Evolutionary conservation across 2,797 vertebrate genomes (phyloP).

Genomic region (Leptoclinus maculatus): DNA sequence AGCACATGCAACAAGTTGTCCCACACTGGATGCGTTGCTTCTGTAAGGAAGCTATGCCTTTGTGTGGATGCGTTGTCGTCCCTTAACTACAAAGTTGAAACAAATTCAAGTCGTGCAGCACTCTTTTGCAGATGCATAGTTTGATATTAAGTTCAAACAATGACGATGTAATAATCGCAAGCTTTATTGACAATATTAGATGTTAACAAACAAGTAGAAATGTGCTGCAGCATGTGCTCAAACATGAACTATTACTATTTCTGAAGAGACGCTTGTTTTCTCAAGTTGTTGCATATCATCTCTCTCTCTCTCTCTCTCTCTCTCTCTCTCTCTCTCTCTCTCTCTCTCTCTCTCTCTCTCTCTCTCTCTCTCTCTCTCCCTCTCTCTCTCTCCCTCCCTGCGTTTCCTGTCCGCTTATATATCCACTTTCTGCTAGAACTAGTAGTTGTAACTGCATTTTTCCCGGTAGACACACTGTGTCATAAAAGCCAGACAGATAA

Average conservation of each 20-base stretch:
- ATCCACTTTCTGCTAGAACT: background rate
- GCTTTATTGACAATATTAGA: background rate
- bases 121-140: background rate
- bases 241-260: background rate
- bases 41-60: conserved; percentile 6
- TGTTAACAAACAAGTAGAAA: background rate
- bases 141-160: background rate
- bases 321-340: too few relatives aligned
- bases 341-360: background rate
- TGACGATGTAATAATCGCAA: background rate
- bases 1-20: conserved; percentile 36
- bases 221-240: background rate
- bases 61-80: conserved; percentile 7
- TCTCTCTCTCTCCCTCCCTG: too few relatives aligned
- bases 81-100: background rate
- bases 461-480: background rate
- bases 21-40: conserved; percentile 14
- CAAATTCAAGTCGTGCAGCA: background rate
- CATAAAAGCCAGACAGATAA: conserved; percentile 16
- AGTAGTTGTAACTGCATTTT: background rate
- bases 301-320: background rate
- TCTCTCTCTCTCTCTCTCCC: too few relatives aligned
- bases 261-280: background rate
- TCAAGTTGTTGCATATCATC: background rate
- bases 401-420: background rate